A percentile compares a stretch with the other conserved stretches of the same genome.
Conservation (phyloP, 2,113 vertebrate genomes). For the Halichoerus grypus region DNA sequence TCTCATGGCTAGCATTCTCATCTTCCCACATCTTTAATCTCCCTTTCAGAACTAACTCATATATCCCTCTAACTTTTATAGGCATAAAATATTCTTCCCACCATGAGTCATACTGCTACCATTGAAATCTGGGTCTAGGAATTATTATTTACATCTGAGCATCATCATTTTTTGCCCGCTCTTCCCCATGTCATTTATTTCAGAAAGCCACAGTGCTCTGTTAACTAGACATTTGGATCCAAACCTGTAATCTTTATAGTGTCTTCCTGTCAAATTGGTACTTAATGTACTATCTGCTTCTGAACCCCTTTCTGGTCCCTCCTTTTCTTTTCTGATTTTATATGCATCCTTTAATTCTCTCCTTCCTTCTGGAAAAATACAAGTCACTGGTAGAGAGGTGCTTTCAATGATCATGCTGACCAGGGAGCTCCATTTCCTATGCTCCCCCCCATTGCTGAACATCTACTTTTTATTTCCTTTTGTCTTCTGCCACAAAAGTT, state of each 20-base stretch:
- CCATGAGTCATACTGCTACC: background rate
- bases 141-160: background rate
- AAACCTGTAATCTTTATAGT: background rate
- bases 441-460: background rate
- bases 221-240: background rate
- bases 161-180: background rate
- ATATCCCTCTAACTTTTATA: background rate
- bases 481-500: background rate
- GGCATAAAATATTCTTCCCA: background rate
- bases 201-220: background rate
- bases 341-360: background rate
- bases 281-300: background rate
- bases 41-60: background rate
- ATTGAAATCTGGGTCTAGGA: background rate
- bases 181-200: background rate
- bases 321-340: background rate
- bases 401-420: background rate
- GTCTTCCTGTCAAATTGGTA: background rate
- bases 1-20: background rate
- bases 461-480: background rate
- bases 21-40: background rate
- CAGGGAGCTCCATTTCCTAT: background rate
- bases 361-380: conserved; percentile 39
- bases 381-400: background rate
- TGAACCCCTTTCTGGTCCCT: background rate